These are phyloP conservation scores for Drosophila seguyi DNA, from an alignment of 1,140 invertebrate species.

Conservation along the genomic window DNA sequence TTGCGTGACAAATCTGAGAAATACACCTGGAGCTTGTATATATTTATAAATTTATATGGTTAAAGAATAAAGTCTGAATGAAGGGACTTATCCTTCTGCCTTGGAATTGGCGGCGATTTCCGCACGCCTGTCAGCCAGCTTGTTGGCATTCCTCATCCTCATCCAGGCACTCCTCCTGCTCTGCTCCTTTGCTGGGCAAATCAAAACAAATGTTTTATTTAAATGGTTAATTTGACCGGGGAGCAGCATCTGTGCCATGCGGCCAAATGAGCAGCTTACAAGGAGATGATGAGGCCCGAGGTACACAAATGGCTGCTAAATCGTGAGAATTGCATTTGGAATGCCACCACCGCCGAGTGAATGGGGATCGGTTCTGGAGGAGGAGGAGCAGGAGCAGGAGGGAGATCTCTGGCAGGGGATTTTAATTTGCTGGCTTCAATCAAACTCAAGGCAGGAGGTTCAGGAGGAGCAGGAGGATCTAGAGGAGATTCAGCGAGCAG, in stretches of 20 bases:
- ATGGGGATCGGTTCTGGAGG: background rate
- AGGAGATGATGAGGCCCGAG: slow-evolving; percentile 63
- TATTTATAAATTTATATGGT: background rate
- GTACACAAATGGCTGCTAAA: slow-evolving; percentile 70
- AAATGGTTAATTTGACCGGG: slow-evolving; percentile 78
- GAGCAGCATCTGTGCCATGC: slow-evolving; percentile 34
- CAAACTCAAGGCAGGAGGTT: slow-evolving; percentile 41
- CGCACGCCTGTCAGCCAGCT: slow-evolving; percentile 61
- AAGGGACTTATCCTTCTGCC: background rate
- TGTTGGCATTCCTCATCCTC: slow-evolving; percentile 19
- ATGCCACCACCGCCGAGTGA: slow-evolving; percentile 24
- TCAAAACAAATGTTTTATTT: slow-evolving; percentile 83
- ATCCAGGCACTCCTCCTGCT: background rate
- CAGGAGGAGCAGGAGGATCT: background rate
- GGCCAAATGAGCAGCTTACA: slow-evolving; percentile 75
- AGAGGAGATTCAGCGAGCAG: too few relatives aligned
- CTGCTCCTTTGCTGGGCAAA: too few relatives aligned
- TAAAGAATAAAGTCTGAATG: background rate
- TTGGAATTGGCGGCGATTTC: slow-evolving; percentile 14
- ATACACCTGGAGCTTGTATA: background rate
- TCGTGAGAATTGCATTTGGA: slow-evolving; percentile 76
- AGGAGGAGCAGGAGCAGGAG: background rate
- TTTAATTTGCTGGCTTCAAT: slow-evolving; percentile 80
- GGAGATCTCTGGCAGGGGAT: slow-evolving; percentile 38
- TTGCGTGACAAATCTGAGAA: slow-evolving; percentile 35